A percentile compares a stretch with the other conserved stretches of the same genome.
phyloP scores from a whole-genome alignment of 2,797 vertebrate species.

The Nyctalus aviator region DNA sequence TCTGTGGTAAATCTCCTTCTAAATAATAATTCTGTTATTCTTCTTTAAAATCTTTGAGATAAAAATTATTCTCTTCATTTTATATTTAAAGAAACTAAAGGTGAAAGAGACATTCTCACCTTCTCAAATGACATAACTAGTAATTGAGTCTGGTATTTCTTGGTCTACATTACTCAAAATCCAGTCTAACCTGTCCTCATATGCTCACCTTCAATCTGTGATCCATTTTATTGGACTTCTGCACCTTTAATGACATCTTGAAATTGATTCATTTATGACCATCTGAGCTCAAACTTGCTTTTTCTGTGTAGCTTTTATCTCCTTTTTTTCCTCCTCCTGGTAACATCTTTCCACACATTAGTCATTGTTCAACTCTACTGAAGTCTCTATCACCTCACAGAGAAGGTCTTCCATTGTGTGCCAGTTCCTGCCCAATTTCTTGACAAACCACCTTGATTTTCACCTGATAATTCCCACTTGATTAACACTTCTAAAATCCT shows the following conservation, averaged over 20 bases:
- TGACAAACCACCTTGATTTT: background rate
- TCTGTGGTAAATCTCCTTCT: background rate
- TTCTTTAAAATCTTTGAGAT: background rate
- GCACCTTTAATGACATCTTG: background rate
- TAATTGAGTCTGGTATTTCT: background rate
- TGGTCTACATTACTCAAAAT: background rate
- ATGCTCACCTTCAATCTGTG: background rate
- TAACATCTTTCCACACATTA: background rate
- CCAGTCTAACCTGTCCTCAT: background rate
- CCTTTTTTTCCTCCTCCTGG: too few species aligned
- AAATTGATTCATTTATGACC: background rate
- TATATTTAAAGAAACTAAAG: background rate
- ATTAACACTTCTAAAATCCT: constrained; percentile 25
- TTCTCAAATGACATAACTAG: background rate
- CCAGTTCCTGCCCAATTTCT: background rate
- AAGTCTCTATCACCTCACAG: background rate
- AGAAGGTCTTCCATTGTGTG: background rate
- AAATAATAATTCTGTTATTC: background rate
- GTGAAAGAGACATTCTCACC: background rate
- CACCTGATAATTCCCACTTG: background rate
- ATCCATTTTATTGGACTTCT: background rate
- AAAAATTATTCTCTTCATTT: background rate
- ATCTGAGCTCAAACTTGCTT: background rate
- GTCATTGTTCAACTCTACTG: background rate
- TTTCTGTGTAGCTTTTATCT: background rate